Conservation (phyloP, 2,888 invertebrate species). For the Zygothrica quintamaculata region DNA sequence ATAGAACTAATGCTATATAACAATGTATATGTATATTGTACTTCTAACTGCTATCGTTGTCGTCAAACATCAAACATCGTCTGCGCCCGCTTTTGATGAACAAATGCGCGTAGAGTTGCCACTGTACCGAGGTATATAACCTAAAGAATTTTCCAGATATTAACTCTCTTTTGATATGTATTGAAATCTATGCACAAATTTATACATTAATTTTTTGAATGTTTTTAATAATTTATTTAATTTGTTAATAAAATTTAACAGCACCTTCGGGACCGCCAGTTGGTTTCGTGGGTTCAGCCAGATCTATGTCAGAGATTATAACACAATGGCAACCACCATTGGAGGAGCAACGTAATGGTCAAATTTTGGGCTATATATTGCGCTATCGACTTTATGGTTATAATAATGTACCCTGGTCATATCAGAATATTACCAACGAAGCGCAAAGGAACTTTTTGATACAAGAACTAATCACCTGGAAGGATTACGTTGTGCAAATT, state of each 20-base stretch:
- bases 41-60: conserved; percentile 72
- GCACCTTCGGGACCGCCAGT: conserved; percentile 98
- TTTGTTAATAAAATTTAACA: conserved; percentile 81
- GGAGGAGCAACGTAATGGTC: conserved; percentile 97
- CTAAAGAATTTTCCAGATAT: conserved; percentile 7
- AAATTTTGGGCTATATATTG: conserved; percentile 96
- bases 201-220: neutral
- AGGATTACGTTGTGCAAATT: conserved; percentile 97
- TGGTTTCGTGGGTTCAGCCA: conserved; percentile 96
- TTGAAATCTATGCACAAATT: conserved; percentile 11
- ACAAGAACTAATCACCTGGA: conserved; percentile 97
- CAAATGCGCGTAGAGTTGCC: conserved; percentile 83
- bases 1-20: conserved; percentile 66
- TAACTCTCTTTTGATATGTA: neutral
- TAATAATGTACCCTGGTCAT: conserved; percentile 95
- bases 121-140: conserved; percentile 84
- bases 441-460: conserved; percentile 95
- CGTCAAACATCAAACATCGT: conserved; percentile 57
- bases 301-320: conserved; percentile 97
- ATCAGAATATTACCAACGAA: conserved; percentile 96
- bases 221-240: neutral
- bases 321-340: conserved; percentile 98
- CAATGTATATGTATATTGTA: conserved; percentile 62
- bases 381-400: conserved; percentile 96
- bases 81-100: conserved; percentile 63